Evolutionary conservation across 2,797 vertebrate genomes (phyloP).

Genomic region (Vespertilio murinus): DNA sequence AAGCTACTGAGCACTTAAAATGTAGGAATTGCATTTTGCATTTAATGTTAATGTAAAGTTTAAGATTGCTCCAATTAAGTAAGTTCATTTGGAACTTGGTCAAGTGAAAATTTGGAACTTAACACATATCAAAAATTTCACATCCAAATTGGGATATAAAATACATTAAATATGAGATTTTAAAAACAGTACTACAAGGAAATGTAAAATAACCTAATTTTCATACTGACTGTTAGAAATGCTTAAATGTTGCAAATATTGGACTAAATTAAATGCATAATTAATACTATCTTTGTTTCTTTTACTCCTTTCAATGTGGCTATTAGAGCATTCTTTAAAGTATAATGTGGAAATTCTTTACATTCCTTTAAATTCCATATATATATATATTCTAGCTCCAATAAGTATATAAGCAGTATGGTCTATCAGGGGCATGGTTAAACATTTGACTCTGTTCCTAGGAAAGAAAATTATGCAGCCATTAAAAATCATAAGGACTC

Average conservation of each 20-base stretch:
- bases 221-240: not conserved
- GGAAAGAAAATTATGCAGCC: slow-evolving; percentile 25
- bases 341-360: not conserved
- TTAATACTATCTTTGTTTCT: not conserved
- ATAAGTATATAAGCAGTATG: not conserved
- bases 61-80: not conserved
- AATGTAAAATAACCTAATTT: not conserved
- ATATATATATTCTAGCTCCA: not conserved
- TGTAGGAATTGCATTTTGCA: not conserved
- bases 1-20: not conserved
- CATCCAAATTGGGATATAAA: not conserved
- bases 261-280: not conserved
- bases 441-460: not conserved
- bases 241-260: not conserved
- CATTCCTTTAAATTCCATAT: not conserved
- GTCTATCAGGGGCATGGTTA: not conserved
- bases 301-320: not conserved
- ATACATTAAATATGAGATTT: not conserved
- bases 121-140: not conserved
- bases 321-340: not conserved
- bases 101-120: not conserved
- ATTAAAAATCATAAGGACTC: not conserved
- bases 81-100: not conserved
- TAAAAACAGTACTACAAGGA: not conserved
- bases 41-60: not conserved